These are phyloP conservation scores for Paragorgia papillata DNA, from an alignment of 92 coral and sea anemone species.

Conservation along the genomic window DNA sequence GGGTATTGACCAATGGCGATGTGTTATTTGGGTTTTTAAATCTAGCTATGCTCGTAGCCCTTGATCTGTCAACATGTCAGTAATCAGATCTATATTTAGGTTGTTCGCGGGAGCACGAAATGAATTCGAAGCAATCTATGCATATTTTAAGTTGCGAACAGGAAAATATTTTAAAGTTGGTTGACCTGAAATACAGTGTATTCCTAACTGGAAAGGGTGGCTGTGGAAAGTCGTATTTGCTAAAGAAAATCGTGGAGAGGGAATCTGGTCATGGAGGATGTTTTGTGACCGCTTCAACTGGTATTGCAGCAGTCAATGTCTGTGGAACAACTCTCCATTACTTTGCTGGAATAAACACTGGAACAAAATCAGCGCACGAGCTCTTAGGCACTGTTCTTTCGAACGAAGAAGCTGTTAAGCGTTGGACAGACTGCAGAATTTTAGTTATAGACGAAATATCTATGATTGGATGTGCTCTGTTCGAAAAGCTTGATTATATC, in stretches of 20 bases:
- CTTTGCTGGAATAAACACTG: slow-evolving; percentile 44
- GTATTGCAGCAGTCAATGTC: slow-evolving; percentile 43
- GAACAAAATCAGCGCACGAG: slow-evolving; percentile 30
- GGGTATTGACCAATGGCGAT: too few species aligned
- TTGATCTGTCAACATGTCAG: too few species aligned
- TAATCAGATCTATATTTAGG: too few species aligned
- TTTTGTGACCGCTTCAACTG: slow-evolving; percentile 46
- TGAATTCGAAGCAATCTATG: too few species aligned
- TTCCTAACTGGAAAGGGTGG: slow-evolving; percentile 51
- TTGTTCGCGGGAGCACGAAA: too few species aligned
- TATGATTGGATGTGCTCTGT: slow-evolving; percentile 43
- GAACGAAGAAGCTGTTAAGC: slow-evolving; percentile 25
- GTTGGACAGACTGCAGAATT: slow-evolving; percentile 36
- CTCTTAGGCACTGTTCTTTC: slow-evolving; percentile 19
- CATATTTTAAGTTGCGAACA: too few species aligned
- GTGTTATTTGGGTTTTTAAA: too few species aligned
- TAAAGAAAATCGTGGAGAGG: neutral
- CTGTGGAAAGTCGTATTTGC: slow-evolving; percentile 43
- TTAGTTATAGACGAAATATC: slow-evolving; percentile 56
- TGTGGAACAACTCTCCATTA: slow-evolving; percentile 40
- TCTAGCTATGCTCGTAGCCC: too few species aligned
- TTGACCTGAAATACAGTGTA: slow-evolving; percentile 41
- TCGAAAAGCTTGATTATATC: slow-evolving; percentile 51
- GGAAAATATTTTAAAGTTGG: too few species aligned
- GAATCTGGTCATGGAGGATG: slow-evolving; percentile 23